Evolutionary conservation across 2,888 invertebrate species (phyloP).

Genomic region (Synanthedon vespiformis): DNA sequence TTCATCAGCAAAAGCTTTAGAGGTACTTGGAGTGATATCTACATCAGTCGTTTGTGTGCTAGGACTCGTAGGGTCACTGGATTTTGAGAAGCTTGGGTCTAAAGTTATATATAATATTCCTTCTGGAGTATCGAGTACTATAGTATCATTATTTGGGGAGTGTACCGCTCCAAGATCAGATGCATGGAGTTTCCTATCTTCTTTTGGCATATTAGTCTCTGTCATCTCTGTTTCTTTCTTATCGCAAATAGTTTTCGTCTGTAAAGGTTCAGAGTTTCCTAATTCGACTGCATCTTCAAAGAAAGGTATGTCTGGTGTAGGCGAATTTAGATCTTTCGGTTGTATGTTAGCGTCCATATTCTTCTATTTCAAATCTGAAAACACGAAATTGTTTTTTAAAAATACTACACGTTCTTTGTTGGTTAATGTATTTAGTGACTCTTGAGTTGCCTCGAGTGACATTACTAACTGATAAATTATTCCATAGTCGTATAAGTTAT

Average conservation of each 20-base stretch:
- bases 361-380: neutral
- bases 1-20: slow-evolving; percentile 39
- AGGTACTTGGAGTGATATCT: slow-evolving; percentile 27
- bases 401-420: neutral
- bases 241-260: slow-evolving; percentile 30
- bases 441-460: neutral
- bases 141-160: slow-evolving; percentile 51
- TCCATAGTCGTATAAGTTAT: slow-evolving; percentile 1
- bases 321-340: slow-evolving; percentile 47
- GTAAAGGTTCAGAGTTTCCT: slow-evolving; percentile 26
- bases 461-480: neutral
- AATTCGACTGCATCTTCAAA: slow-evolving; percentile 41
- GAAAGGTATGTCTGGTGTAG: slow-evolving; percentile 29
- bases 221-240: slow-evolving; percentile 16
- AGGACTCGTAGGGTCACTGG: slow-evolving; percentile 18
- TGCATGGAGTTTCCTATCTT: slow-evolving; percentile 33
- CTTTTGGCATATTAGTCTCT: slow-evolving; percentile 6
- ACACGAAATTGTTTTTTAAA: neutral
- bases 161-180: slow-evolving; percentile 47
- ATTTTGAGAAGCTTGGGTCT: slow-evolving; percentile 33
- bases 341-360: neutral
- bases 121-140: slow-evolving; percentile 60
- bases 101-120: slow-evolving; percentile 58
- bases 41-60: slow-evolving; percentile 29
- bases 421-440: neutral